Percentiles rank a stretch among this genome's conserved stretches.
These are phyloP conservation scores for Drosophila guanche DNA, from an alignment of 1,140 invertebrate species.

Conservation along the genomic window DNA sequence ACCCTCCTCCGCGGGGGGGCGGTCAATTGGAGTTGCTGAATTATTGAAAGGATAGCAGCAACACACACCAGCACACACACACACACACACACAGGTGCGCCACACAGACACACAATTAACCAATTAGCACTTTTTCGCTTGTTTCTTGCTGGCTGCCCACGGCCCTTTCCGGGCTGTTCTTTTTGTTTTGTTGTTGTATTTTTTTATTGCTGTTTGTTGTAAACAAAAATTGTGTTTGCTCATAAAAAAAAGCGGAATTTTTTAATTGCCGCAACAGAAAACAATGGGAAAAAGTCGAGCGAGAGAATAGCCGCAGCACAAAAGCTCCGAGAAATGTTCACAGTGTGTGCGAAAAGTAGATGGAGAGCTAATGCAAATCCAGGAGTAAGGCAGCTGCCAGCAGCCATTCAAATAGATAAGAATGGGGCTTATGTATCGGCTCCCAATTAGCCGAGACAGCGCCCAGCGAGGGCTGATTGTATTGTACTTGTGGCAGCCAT, in stretches of 20 bases:
- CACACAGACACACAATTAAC: constrained; percentile 45
- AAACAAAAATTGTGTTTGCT: constrained; percentile 43
- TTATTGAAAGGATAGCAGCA: constrained; percentile 32
- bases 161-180: constrained; percentile 1
- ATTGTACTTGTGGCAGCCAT: too few relatives aligned
- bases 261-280: constrained; percentile 45
- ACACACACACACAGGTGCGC: constrained; percentile 7
- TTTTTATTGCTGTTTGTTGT: constrained; percentile 50
- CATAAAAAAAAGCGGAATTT: constrained; percentile 38
- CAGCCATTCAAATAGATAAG: too few relatives aligned
- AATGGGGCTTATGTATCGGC: too few relatives aligned
- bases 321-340: constrained; percentile 26
- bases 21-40: constrained; percentile 37
- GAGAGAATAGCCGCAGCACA: constrained; percentile 6
- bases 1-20: not conserved
- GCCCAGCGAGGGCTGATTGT: too few relatives aligned
- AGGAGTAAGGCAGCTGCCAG: too few relatives aligned
- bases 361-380: constrained; percentile 32
- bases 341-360: not conserved
- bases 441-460: too few relatives aligned
- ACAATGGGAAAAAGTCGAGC: constrained; percentile 16
- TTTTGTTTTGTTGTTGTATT: constrained; percentile 14
- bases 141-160: constrained; percentile 35
- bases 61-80: constrained; percentile 4
- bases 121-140: constrained; percentile 50